phyloP scores from a whole-genome alignment of 2,113 vertebrate genomes.

The Tyto alba region DNA sequence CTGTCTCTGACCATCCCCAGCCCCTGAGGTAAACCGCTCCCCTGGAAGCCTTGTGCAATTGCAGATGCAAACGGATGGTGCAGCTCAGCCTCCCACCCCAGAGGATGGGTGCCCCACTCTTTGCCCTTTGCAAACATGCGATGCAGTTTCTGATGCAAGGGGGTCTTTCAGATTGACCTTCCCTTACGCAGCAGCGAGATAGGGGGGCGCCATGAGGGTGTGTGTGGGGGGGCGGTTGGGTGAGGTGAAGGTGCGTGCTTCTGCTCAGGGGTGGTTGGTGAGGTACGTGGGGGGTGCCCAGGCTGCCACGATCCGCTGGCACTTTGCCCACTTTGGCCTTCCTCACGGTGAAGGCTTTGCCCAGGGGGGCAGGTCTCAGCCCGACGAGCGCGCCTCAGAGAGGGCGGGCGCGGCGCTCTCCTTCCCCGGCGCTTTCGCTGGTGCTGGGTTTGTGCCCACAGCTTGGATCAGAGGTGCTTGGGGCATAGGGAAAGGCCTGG shows the following conservation, averaged over 20 bases:
- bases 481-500: accelerated
- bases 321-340: accelerated
- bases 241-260: background rate
- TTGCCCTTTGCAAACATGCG: background rate
- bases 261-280: conserved; percentile 10
- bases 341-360: too few species aligned
- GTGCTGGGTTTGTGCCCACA: accelerated
- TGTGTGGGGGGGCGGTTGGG: background rate
- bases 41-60: background rate
- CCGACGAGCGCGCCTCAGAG: background rate
- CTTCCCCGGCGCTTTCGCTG: accelerated
- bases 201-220: background rate
- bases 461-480: background rate
- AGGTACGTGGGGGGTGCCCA: background rate
- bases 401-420: accelerated
- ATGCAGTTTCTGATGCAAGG: background rate
- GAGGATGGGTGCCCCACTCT: accelerated
- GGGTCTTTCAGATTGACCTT: background rate
- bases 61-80: background rate
- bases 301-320: accelerated
- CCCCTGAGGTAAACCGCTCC: background rate
- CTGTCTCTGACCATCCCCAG: background rate
- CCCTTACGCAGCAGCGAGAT: background rate
- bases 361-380: accelerated
- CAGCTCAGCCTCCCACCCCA: background rate